A percentile compares a stretch with the other conserved stretches of the same genome.
phyloP scores from a whole-genome alignment of 2,888 invertebrate species.

The Ectemnius cavifrons region DNA sequence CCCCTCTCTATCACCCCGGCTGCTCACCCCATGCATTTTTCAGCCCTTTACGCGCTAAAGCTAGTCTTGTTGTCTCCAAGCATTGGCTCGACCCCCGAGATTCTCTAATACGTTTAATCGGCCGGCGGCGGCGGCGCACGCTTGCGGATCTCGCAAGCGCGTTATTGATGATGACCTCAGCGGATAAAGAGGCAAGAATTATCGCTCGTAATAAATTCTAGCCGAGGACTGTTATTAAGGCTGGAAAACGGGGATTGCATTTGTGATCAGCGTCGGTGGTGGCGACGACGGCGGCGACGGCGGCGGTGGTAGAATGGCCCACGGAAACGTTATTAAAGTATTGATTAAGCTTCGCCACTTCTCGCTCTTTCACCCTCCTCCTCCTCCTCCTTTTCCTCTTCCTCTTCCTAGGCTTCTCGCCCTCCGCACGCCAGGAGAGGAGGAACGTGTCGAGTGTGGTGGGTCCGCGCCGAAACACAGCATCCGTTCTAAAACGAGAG shows the following conservation, averaged over 20 bases:
- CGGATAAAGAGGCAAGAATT: conserved; percentile 23
- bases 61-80: conserved; percentile 38
- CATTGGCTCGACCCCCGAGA: conserved; percentile 64
- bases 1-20: conserved; percentile 1
- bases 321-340: conserved; percentile 13
- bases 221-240: conserved; percentile 10
- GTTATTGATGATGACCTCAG: conserved; percentile 15
- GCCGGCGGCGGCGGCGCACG: conserved; percentile 25
- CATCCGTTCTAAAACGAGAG: not conserved
- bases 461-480: conserved; percentile 17
- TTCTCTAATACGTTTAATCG: conserved; percentile 72
- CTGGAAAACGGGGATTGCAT: conserved; percentile 13
- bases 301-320: too few species aligned
- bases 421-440: too few species aligned
- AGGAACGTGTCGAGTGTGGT: too few species aligned
- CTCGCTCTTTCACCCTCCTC: not conserved
- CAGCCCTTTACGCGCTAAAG: conserved; percentile 24
- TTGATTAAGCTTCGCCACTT: conserved; percentile 8
- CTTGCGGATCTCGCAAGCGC: not conserved
- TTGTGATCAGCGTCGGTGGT: not conserved
- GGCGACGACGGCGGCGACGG: too few species aligned
- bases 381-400: too few species aligned
- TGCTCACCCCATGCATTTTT: conserved; percentile 7
- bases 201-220: conserved; percentile 28
- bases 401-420: too few species aligned